These are phyloP conservation scores for Macquaria ambigua DNA, from an alignment of 2,113 vertebrate genomes.

Conservation along the genomic window DNA sequence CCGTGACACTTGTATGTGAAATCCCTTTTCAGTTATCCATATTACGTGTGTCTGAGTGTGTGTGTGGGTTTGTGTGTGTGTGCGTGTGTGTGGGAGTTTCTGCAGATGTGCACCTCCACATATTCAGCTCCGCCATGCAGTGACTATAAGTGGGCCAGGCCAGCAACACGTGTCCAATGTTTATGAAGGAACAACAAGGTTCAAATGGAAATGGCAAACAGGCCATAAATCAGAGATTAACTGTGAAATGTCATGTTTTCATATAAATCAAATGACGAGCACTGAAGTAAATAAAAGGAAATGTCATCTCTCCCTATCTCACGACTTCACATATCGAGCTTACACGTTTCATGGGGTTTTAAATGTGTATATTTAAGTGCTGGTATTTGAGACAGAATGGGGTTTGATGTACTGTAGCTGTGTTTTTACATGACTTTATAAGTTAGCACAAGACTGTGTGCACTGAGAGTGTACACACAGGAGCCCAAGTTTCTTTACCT, in stretches of 20 bases:
- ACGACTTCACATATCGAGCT: neutral
- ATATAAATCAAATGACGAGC: slow-evolving; percentile 45
- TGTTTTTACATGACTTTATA: neutral
- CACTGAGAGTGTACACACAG: slow-evolving; percentile 2
- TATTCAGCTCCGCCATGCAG: slow-evolving; percentile 3
- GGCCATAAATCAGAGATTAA: slow-evolving; percentile 53
- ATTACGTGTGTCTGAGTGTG: neutral
- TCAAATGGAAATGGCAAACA: slow-evolving; percentile 24
- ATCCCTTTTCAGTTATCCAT: neutral
- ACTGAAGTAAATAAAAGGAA: slow-evolving; percentile 42
- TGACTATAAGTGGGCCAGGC: neutral
- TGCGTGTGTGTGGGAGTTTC: slow-evolving; percentile 1
- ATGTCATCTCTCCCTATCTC: slow-evolving; percentile 30
- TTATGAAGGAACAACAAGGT: slow-evolving; percentile 28
- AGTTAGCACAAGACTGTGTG: neutral
- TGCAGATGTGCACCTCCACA: neutral
- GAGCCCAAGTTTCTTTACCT: neutral
- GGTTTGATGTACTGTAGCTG: neutral
- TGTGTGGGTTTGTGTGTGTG: neutral
- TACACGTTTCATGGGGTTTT: slow-evolving; percentile 5
- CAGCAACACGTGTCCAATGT: neutral
- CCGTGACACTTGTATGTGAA: neutral
- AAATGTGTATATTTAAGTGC: slow-evolving; percentile 1
- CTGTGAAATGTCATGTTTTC: slow-evolving; percentile 58
- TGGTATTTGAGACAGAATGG: slow-evolving; percentile 1